Conservation (phyloP, 2,888 invertebrate genomes). For the Melanchra persicariae region DNA sequence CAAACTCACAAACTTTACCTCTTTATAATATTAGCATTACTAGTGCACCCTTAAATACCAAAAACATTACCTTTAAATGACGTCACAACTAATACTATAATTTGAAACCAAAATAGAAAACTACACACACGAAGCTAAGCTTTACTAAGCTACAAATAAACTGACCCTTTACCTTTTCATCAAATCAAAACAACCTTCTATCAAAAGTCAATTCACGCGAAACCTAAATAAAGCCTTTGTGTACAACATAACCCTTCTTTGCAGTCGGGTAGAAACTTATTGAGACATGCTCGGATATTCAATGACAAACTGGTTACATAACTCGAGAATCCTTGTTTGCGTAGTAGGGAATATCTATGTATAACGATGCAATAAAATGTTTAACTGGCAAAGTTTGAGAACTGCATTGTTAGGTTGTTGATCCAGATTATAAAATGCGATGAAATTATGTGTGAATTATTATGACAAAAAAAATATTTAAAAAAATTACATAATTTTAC, state of each 20-base stretch:
- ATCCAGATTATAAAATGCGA: too few species aligned
- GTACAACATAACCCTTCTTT: conserved; percentile 18
- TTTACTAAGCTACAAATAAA: not conserved
- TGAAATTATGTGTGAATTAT: too few species aligned
- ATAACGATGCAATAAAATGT: conserved; percentile 33
- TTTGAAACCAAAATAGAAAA: not conserved
- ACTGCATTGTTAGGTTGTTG: too few species aligned
- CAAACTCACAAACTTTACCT: too few species aligned
- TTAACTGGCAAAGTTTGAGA: conserved; percentile 10
- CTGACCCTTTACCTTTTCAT: not conserved
- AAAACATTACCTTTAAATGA: not conserved
- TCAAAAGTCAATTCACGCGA: conserved; percentile 24
- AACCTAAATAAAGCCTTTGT: conserved; percentile 25
- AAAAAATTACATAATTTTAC: too few species aligned
- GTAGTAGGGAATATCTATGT: not conserved
- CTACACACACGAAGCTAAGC: not conserved
- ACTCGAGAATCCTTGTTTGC: conserved; percentile 33
- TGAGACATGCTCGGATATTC: conserved; percentile 35
- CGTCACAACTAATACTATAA: not conserved
- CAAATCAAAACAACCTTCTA: conserved; percentile 3
- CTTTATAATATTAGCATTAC: too few species aligned
- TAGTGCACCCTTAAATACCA: too few species aligned
- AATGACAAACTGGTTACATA: conserved; percentile 51
- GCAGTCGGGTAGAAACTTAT: conserved; percentile 32
- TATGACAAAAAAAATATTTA: too few species aligned